Conservation (phyloP, 2,113 vertebrate species). For the Tenrec ecaudatus region DNA sequence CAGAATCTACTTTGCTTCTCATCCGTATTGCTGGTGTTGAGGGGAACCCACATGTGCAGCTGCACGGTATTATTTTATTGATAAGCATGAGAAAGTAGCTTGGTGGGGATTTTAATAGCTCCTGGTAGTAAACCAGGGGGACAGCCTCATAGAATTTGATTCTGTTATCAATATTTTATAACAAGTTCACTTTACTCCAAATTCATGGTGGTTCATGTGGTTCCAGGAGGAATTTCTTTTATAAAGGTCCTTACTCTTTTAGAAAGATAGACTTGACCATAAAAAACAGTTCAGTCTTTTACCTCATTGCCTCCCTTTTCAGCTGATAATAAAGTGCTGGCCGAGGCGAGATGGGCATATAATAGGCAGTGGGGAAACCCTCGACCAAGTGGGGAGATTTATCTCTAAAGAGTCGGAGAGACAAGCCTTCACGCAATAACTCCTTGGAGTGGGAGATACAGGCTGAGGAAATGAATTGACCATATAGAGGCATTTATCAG, state of each 20-base stretch:
- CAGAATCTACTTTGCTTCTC: neutral
- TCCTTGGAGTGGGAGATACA: constrained; percentile 73
- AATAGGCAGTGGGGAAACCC: constrained; percentile 82
- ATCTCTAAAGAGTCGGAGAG: constrained; percentile 80
- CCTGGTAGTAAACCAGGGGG: constrained; percentile 67
- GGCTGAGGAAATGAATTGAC: constrained; percentile 73
- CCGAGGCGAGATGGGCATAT: constrained; percentile 72
- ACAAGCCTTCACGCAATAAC: constrained; percentile 75
- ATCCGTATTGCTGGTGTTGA: neutral
- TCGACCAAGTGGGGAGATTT: constrained; percentile 80
- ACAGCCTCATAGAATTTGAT: constrained; percentile 66
- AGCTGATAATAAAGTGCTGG: constrained; percentile 85
- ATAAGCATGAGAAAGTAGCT: constrained; percentile 52
- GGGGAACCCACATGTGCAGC: neutral
- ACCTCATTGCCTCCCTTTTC: constrained; percentile 81
- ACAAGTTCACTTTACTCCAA: constrained; percentile 72
- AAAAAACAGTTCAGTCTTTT: constrained; percentile 84
- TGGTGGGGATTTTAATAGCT: constrained; percentile 53
- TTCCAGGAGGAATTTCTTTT: constrained; percentile 82
- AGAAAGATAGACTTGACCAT: constrained; percentile 75
- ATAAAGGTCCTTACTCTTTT: constrained; percentile 80
- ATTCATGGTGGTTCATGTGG: constrained; percentile 70
- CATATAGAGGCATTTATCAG: constrained; percentile 75
- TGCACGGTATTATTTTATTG: neutral
- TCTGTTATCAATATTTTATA: constrained; percentile 81